Base-by-base conservation (phyloP, 2,113 vertebrate genomes). In the Gila orcuttii region DNA sequence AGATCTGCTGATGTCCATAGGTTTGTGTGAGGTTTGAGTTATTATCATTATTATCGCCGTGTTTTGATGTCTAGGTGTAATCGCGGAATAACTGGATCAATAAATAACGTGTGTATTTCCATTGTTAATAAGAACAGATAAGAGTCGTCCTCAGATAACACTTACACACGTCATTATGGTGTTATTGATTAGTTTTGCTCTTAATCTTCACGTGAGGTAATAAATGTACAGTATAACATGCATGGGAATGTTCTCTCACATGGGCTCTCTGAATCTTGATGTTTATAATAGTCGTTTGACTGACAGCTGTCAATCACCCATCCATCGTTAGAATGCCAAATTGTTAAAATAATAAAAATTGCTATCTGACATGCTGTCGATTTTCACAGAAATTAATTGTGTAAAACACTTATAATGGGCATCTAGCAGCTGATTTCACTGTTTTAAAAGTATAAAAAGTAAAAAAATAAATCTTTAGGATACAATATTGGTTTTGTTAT, bases 241-340 rank as follows among this genome's bases (percentile, higher is more conserved):
- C 33, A 21, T 7, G 11, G 8, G 3, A 33, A 57, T 59, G 4
- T 57, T 12, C 25, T 78, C 74, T 55, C 50, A 47, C 0, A 1
- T 47, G n/a, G n/a, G n/a, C n/a, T n/a, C n/a, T n/a, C n/a, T 10
- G 21, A 11, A n/a, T 74, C 39, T 47, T 21, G 71, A 13, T 50
- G 42, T 75, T 52, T 11, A 6, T 73, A 0, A 55, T 57, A 7
- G 21, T 6, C 11, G 21, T 52, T 76, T 76, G 45, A 76, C 47
- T 19, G 74, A 76, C 74, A 76, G 74, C 74, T 76, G 42, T 74
- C 36, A 73, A 73, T 42, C 69, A 73, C 3, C 1, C 66, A 19
- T 8, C 31, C 31, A 0, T 69, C 0, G 0, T 68, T 17, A 33
- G 62, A 33, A 17, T 64, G 31, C 36, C 66, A 69, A 4, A 21